Percentiles rank a stretch among this genome's conserved stretches.
Evolutionary conservation across 2,888 invertebrate species (phyloP).

Genomic region (Poecilobothrus nobilitatus): DNA sequence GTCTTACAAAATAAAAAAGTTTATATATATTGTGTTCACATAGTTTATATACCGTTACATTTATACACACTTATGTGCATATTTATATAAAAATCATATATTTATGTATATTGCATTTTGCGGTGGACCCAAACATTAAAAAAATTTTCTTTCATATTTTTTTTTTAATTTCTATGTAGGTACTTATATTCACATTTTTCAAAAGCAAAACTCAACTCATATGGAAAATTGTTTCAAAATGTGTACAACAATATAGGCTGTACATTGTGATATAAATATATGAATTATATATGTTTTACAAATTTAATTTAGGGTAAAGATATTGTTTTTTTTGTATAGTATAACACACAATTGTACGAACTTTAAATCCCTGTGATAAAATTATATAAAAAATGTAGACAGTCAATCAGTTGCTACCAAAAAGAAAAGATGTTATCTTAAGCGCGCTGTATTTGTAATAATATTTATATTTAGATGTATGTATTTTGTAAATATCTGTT

Average conservation of each 20-base stretch:
- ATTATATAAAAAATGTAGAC: background rate
- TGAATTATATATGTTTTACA: no score
- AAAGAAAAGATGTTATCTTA: background rate
- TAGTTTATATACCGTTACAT: no score
- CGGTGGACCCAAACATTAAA: constrained; percentile 1
- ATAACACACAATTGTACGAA: background rate
- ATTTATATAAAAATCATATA: background rate
- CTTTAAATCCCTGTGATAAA: background rate
- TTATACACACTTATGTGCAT: background rate
- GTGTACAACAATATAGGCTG: background rate
- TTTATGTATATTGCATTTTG: background rate
- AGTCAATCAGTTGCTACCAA: background rate
- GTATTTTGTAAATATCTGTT: no score
- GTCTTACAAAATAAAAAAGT: background rate
- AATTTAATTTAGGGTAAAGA: no score
- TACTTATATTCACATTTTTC: background rate
- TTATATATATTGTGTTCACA: background rate
- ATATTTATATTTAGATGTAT: no score
- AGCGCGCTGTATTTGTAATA: background rate
- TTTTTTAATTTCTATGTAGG: background rate
- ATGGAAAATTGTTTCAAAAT: background rate
- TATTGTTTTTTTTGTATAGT: no score
- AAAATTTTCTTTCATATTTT: background rate
- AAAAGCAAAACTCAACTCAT: background rate
- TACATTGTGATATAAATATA: no score